phyloP scores from a whole-genome alignment of 2,797 vertebrate genomes.

The Eospalax fontanierii region DNA sequence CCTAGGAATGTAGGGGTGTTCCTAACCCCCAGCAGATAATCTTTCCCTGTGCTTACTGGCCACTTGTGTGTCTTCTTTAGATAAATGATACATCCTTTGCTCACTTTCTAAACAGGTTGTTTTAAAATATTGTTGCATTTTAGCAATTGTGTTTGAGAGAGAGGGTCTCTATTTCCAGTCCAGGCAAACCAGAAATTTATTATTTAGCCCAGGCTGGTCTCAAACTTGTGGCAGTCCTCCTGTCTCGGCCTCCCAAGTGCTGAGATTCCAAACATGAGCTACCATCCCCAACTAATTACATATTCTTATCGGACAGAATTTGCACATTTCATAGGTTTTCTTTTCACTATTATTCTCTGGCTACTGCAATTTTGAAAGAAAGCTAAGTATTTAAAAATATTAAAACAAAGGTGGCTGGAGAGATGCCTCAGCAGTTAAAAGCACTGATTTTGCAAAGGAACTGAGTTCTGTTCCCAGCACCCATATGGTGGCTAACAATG shows the following conservation, averaged over 20 bases:
- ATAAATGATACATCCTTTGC: background rate
- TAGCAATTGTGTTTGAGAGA: background rate
- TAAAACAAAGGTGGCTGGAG: too few species aligned
- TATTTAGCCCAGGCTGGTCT: background rate
- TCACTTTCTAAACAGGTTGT: background rate
- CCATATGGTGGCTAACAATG: too few species aligned
- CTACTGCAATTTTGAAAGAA: background rate
- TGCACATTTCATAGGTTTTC: background rate
- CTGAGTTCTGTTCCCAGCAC: too few species aligned
- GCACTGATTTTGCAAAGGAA: too few species aligned
- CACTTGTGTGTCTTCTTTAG: background rate
- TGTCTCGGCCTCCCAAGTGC: background rate
- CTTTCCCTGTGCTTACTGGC: background rate
- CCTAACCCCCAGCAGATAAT: background rate
- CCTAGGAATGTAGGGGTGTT: background rate
- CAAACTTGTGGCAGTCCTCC: background rate
- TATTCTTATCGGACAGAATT: background rate
- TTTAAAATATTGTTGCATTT: background rate
- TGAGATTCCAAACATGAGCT: too few species aligned
- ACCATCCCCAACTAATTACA: background rate
- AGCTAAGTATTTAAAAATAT: background rate
- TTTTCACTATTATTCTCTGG: slow-evolving; percentile 1
- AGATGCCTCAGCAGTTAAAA: too few species aligned
- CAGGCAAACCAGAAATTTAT: background rate
- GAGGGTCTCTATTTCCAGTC: background rate